Evolutionary conservation across 2,797 vertebrate species (phyloP), one percentile per base, ranked within the genome.

Genomic region (Sternarchorhynchus goeldii): DNA sequence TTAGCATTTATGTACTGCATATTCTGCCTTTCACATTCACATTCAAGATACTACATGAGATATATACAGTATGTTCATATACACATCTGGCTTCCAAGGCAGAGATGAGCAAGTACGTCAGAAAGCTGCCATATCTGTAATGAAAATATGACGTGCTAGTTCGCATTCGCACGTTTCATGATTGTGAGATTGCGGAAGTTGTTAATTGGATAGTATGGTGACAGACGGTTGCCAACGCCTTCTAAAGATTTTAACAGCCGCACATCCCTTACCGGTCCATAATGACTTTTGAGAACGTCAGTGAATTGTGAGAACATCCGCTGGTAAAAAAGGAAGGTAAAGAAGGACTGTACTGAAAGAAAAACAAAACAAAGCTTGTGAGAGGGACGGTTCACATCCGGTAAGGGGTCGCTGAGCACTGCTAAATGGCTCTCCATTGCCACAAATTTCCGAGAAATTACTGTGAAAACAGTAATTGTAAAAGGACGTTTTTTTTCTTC

Each of bases 1-100:
- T 70, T 83, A 59, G 71, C 79, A 77, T 79, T 83, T 77, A 81
- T 74, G 76, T 81, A 72, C 70, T 77, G 79, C 75, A 83, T 83
- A 74, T 77, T 85, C 77, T 77, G 73, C 79, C 81, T 78, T 82
- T 81, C 79, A 62, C 73, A 80, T 75, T 74, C 62, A 72, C 77
- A 83, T 73, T 81, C 79, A 82, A 84, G 79, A 86, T 77, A 81
- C 70, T 73, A 83, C 50, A 86, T 84, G 67, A 79, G 60, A 83
- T 84, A 83, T 84, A 74, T 84, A 85, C 85, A 86, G 57, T 66
- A 83, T 79, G 81, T 77, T 84, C 55, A 80, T 76, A 79, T 81
- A 67, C 79, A 84, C 76, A 81, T 82, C 78, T 39, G 66, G 71
- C 77, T 45, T 75, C 56, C 66, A 67, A 56, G 74, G 66, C 72